Evolutionary conservation across 2,113 vertebrate genomes (phyloP).

Genomic region (Cromileptes altivelis): DNA sequence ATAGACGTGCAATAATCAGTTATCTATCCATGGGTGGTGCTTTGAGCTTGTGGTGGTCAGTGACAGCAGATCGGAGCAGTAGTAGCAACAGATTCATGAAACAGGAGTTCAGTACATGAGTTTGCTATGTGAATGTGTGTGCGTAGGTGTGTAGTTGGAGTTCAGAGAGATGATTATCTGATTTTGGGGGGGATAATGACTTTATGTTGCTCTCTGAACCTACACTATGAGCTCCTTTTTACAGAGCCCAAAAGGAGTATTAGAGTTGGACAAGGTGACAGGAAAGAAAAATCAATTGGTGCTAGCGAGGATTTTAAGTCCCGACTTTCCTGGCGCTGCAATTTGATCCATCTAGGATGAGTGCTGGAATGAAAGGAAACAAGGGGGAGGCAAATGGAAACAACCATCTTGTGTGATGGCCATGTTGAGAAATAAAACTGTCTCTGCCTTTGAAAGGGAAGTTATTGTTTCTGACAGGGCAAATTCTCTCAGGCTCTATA

Average conservation of each 20-base stretch:
- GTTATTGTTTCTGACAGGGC: constrained; percentile 77
- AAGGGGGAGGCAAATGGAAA: constrained; percentile 72
- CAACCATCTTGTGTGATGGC: constrained; percentile 63
- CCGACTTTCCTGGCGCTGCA: constrained; percentile 43
- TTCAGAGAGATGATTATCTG: constrained; percentile 19
- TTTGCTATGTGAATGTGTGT: constrained; percentile 19
- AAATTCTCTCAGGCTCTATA: constrained; percentile 63
- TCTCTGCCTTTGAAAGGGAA: constrained; percentile 63
- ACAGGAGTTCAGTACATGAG: background rate
- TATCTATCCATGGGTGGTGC: background rate
- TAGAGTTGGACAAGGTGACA: constrained; percentile 20
- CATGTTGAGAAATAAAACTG: constrained; percentile 66
- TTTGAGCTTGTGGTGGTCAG: constrained; percentile 12
- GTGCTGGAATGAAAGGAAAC: constrained; percentile 66
- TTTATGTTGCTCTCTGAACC: background rate
- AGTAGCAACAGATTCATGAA: background rate
- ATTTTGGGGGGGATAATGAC: constrained; percentile 14
- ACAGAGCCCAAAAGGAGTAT: constrained; percentile 18
- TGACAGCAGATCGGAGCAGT: constrained; percentile 11
- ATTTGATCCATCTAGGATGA: constrained; percentile 65
- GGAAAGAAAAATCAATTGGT: constrained; percentile 28
- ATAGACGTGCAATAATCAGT: background rate
- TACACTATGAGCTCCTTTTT: constrained; percentile 5
- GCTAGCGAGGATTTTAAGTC: constrained; percentile 43
- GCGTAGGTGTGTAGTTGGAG: background rate